phyloP scores from a whole-genome alignment of 1,140 invertebrate genomes.

The Steinernema khuongi region DNA sequence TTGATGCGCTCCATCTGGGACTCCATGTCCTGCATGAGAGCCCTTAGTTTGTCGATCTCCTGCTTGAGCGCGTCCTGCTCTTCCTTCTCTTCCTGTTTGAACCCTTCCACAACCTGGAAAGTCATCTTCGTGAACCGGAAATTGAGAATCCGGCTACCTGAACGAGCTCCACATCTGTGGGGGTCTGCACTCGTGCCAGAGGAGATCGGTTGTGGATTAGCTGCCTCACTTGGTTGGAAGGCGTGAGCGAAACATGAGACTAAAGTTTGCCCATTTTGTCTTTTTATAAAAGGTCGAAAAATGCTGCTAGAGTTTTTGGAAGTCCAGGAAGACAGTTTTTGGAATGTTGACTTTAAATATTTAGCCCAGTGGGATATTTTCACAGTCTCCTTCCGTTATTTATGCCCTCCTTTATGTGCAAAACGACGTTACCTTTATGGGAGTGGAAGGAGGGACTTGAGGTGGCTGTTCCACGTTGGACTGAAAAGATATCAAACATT shows the following conservation, averaged over 20 bases:
- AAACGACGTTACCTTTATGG: too few relatives aligned
- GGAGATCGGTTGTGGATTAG: not conserved
- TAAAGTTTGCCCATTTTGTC: not conserved
- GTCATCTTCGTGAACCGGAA: not conserved
- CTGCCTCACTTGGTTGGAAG: not conserved
- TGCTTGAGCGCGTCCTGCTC: constrained; percentile 3
- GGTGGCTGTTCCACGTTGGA: too few relatives aligned
- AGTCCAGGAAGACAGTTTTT: too few relatives aligned
- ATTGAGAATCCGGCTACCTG: not conserved
- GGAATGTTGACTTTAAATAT: too few relatives aligned
- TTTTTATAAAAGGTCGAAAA: too few relatives aligned
- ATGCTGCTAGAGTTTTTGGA: too few relatives aligned
- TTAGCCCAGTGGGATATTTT: too few relatives aligned
- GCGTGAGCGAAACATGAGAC: not conserved
- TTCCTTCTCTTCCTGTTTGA: constrained; percentile 3
- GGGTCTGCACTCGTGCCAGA: not conserved
- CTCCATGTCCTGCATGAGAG: constrained; percentile 9
- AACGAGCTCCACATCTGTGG: not conserved
- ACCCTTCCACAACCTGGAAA: not conserved
- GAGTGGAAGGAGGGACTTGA: too few relatives aligned
- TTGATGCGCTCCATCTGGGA: not conserved
- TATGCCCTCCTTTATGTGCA: too few relatives aligned
- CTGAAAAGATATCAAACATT: too few relatives aligned
- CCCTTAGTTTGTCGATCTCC: not conserved
- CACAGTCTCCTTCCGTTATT: too few relatives aligned